phyloP scores from a whole-genome alignment of 2,888 invertebrate species.

The Cremastinae sp. region DNA sequence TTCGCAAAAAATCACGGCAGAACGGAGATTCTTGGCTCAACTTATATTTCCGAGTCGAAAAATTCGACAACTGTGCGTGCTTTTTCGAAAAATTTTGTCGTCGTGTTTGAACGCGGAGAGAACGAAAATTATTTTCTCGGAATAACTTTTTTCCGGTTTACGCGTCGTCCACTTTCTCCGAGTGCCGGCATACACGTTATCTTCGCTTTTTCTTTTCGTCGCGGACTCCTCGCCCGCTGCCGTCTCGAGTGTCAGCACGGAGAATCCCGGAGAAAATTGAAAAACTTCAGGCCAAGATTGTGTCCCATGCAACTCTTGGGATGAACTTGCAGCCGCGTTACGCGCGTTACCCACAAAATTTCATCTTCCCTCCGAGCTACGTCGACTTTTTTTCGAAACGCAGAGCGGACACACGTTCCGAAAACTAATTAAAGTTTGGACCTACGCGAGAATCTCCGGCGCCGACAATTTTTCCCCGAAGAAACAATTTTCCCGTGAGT shows the following conservation, averaged over 20 bases:
- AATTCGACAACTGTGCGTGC: too few relatives aligned
- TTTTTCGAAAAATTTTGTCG: too few relatives aligned
- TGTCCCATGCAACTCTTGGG: constrained; percentile 70
- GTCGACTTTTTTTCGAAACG: constrained; percentile 54
- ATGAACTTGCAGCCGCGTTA: constrained; percentile 70
- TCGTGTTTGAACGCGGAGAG: constrained; percentile 4
- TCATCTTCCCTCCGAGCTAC: constrained; percentile 10
- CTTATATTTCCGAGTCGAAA: neutral
- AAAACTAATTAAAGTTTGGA: constrained; percentile 80
- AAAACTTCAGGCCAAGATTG: constrained; percentile 79
- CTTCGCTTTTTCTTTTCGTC: constrained; percentile 19
- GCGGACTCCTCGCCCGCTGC: constrained; percentile 17
- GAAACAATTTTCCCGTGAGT: constrained; percentile 45
- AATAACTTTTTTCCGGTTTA: neutral
- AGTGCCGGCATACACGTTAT: neutral
- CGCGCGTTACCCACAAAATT: constrained; percentile 26
- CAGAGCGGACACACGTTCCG: constrained; percentile 70
- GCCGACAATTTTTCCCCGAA: constrained; percentile 59
- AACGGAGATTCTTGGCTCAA: neutral
- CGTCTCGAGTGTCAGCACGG: constrained; percentile 39
- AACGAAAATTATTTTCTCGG: neutral
- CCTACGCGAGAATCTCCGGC: constrained; percentile 60
- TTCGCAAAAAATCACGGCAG: neutral
- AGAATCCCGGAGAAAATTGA: constrained; percentile 75
- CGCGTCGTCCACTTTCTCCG: too few relatives aligned